These are phyloP conservation scores for Cepphus grylle DNA, from an alignment of 2,113 vertebrate genomes.

Conservation along the genomic window DNA sequence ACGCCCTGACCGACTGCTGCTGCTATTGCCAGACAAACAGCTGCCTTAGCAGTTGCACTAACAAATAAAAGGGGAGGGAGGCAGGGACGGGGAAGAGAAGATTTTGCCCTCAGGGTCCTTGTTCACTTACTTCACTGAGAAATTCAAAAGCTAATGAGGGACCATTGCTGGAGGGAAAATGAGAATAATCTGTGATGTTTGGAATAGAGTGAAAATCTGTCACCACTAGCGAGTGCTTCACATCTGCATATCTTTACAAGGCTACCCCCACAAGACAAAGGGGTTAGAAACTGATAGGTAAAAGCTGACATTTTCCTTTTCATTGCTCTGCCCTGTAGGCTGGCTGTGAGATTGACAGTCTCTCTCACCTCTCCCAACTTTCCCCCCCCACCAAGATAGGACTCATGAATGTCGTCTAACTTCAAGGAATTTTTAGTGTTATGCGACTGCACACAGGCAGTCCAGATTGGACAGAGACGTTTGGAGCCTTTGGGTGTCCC, in stretches of 20 bases:
- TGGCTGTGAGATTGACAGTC: background rate
- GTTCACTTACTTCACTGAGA: background rate
- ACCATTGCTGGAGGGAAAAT: background rate
- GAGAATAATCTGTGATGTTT: background rate
- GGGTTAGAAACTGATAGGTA: background rate
- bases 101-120: background rate
- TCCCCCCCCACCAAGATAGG: background rate
- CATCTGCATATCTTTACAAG: background rate
- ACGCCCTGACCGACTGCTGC: background rate
- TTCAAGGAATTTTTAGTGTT: background rate
- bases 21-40: conserved; percentile 24
- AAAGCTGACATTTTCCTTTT: background rate
- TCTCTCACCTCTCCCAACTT: background rate
- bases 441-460: background rate
- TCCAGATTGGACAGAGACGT: background rate
- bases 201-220: conserved; percentile 12
- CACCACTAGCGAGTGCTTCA: background rate
- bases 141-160: background rate
- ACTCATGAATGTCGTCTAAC: background rate
- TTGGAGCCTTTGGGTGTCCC: background rate
- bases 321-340: background rate
- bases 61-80: background rate
- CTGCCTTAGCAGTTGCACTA: conserved; percentile 2
- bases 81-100: background rate
- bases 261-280: background rate